Conservation (phyloP, 2,888 invertebrate species). For the Oxycera nigricornis region DNA sequence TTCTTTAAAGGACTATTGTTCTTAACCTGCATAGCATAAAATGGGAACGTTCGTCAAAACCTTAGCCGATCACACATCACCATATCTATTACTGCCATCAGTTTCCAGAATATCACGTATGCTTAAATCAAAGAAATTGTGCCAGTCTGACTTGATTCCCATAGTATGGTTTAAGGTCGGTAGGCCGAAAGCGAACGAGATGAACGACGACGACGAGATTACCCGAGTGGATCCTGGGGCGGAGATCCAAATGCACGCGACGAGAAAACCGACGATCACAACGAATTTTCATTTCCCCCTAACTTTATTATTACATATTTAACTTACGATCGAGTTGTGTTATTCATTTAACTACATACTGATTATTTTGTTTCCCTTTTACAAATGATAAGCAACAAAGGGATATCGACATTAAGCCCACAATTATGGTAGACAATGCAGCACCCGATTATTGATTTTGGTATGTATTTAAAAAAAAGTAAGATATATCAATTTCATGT, state of each 20-base stretch:
- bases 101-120: background rate
- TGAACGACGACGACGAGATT: conserved; percentile 44
- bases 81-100: background rate
- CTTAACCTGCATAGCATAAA: conserved; percentile 42
- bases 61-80: background rate
- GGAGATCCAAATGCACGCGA: conserved; percentile 58
- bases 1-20: conserved; percentile 44
- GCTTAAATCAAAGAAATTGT: background rate
- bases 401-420: too few species aligned
- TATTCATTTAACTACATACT: conserved; percentile 21
- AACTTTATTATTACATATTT: conserved; percentile 25
- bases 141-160: conserved; percentile 24
- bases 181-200: conserved; percentile 49
- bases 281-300: conserved; percentile 50
- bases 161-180: conserved; percentile 45
- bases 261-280: conserved; percentile 53
- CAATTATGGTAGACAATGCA: too few species aligned
- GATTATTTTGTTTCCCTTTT: background rate
- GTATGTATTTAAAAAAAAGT: too few species aligned
- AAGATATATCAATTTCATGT: too few species aligned
- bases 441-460: too few species aligned
- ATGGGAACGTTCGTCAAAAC: conserved; percentile 29
- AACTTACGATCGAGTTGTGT: conserved; percentile 25
- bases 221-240: conserved; percentile 58
- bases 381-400: conserved; percentile 14